These are phyloP conservation scores for Terebella lapidaria DNA, from an alignment of 2,888 invertebrate genomes.

Conservation along the genomic window DNA sequence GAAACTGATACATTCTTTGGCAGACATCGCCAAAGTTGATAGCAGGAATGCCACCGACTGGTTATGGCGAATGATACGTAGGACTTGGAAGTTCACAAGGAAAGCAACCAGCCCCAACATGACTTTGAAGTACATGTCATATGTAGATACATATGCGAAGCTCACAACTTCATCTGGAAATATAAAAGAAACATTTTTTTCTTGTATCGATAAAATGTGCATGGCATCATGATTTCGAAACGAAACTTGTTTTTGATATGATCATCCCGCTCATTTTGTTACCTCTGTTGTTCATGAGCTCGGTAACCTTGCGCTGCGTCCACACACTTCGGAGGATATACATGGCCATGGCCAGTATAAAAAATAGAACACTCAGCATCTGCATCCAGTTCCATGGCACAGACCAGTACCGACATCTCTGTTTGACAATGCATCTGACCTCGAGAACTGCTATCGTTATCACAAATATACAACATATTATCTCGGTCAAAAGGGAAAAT, in stretches of 20 bases:
- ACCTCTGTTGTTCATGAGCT: conserved; percentile 14
- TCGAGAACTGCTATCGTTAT: neutral
- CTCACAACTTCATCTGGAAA: conserved; percentile 6
- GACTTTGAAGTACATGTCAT: conserved; percentile 5
- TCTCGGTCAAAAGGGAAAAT: conserved; percentile 1
- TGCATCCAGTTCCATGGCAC: conserved; percentile 9
- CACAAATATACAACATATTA: conserved; percentile 6
- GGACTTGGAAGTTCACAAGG: conserved; percentile 9
- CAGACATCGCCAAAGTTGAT: conserved; percentile 1
- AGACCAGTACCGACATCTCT: neutral
- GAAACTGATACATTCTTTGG: neutral
- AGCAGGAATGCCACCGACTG: conserved; percentile 4
- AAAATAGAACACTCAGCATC: neutral
- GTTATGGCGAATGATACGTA: conserved; percentile 13
- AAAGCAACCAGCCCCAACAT: conserved; percentile 10
- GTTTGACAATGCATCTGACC: neutral
- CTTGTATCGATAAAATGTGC: too few species aligned
- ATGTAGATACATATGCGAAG: neutral
- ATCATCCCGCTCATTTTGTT: too few species aligned
- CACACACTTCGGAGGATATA: conserved; percentile 5
- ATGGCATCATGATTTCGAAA: too few species aligned
- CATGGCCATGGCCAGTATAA: conserved; percentile 3
- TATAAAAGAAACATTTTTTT: too few species aligned
- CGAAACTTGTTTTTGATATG: too few species aligned
- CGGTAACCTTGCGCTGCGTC: conserved; percentile 4